Base-by-base conservation (phyloP, 2,797 vertebrate genomes). In the Australoheros facetus region DNA sequence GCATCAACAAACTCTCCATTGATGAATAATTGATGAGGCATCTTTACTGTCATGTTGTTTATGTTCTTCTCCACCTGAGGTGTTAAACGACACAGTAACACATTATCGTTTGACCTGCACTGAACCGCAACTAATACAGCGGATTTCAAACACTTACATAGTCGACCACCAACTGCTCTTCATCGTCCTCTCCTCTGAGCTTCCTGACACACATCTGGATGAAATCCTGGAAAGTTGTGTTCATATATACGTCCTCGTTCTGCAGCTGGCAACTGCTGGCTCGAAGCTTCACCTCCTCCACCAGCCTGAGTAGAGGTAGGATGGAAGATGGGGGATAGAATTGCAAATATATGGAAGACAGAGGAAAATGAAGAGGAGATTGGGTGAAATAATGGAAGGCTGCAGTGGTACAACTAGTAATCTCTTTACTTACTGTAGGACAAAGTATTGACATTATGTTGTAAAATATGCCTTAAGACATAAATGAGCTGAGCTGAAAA, bases 231-330 rank as follows among this genome's bases (percentile, higher is more conserved):
- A 97, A 98, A 17, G 93, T 96, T 72, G 97, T 95, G 34, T 97
- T 97, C 97, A 97, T 97, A 91, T 98, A 98, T 30, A 98, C 94
- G 1, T 98, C 97, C 81, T 97, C 97, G 1, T 96, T 97, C 85
- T 97, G 96, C 55, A 98, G 87, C 89, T 96, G 96, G 57, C 97
- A 93, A 56, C 86, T 92, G 3, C 87, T 91, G 17, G 94, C 95
- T 17, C 94, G 93, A 30, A 96, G 94, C 86, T 97, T 97, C 56
- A 96, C 95, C 76, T 98, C 97, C 89, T 98, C 97, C 62, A 98
- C 96, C 5, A 98, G 91, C 77, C 97, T 98, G 64, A 66, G 37
- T 37, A 14, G 39, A 37, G 26, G 53, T 26, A 55, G 39, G 34
- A 59, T 10, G 45, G 14, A 23, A 30, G 14, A 30, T 16, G 4